These are phyloP conservation scores for Porites australiensis DNA, from an alignment of 64 coral and sea anemone genomes.

Conservation along the genomic window DNA sequence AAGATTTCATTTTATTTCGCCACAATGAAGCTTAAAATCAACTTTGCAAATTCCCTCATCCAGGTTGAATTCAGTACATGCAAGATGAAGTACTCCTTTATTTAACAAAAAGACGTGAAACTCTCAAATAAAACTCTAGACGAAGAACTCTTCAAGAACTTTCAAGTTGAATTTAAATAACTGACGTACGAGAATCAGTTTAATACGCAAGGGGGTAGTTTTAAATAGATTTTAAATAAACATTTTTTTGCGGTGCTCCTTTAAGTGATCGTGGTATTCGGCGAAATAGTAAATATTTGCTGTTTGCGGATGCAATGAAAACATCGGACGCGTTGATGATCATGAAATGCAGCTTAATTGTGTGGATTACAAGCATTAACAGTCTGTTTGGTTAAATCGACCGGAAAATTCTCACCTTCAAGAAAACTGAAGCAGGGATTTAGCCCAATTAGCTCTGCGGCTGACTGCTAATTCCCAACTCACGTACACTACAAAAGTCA, in stretches of 20 bases:
- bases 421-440: background rate
- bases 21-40: too few relatives aligned
- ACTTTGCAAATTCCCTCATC: too few relatives aligned
- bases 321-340: background rate
- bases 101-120: too few relatives aligned
- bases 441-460: background rate
- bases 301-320: background rate
- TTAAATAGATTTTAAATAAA: background rate
- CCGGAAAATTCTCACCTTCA: background rate
- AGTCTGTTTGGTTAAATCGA: background rate
- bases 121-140: too few relatives aligned
- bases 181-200: background rate
- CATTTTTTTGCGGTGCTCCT: background rate
- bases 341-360: background rate
- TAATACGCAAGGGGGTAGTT: background rate
- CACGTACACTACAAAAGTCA: background rate
- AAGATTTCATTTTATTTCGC: too few relatives aligned
- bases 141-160: background rate
- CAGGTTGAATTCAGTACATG: too few relatives aligned
- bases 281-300: constrained; percentile 19
- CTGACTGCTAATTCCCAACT: background rate
- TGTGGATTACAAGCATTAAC: background rate
- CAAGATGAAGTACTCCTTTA: too few relatives aligned
- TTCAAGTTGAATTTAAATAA: background rate
- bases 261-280: constrained; percentile 39